phyloP scores from a whole-genome alignment of 1,140 invertebrate species.

The Drosophila busckii region DNA sequence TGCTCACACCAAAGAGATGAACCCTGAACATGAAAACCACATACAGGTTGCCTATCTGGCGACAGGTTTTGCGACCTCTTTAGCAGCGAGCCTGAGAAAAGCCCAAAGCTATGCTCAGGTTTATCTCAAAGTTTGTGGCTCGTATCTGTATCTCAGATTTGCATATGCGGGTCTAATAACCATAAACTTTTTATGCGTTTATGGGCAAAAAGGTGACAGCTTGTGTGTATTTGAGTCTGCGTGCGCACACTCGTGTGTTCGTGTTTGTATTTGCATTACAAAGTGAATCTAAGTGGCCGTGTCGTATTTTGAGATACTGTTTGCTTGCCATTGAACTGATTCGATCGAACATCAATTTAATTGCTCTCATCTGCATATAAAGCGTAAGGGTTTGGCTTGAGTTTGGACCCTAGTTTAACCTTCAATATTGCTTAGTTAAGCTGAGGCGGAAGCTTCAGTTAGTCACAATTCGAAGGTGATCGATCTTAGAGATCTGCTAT shows the following conservation, averaged over 20 bases:
- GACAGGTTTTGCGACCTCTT: slow-evolving; percentile 53
- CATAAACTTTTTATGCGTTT: slow-evolving; percentile 73
- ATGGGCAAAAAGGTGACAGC: slow-evolving; percentile 56
- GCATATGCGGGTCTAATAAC: slow-evolving; percentile 58
- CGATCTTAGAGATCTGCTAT: no score
- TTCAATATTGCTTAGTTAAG: no score
- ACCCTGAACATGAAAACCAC: slow-evolving; percentile 67
- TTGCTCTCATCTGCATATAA: slow-evolving; percentile 47
- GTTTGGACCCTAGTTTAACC: slow-evolving; percentile 6
- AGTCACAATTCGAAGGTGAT: no score
- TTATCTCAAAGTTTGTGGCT: slow-evolving; percentile 17
- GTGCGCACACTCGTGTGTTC: slow-evolving; percentile 12
- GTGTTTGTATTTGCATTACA: slow-evolving; percentile 65
- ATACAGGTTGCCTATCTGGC: no score
- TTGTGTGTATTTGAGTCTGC: slow-evolving; percentile 6
- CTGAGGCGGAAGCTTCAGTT: no score
- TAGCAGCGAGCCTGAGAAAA: not conserved
- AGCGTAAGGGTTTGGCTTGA: slow-evolving; percentile 14
- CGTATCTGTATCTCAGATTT: slow-evolving; percentile 47
- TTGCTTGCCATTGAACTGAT: slow-evolving; percentile 45
- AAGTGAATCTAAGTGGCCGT: slow-evolving; percentile 55
- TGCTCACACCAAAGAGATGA: slow-evolving; percentile 24
- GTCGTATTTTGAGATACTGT: not conserved
- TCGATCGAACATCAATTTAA: slow-evolving; percentile 69
- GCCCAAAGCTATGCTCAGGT: slow-evolving; percentile 1